A percentile compares a stretch with the other conserved stretches of the same genome.
These are phyloP conservation scores for Drosophila colorata DNA, from an alignment of 2,888 invertebrate species.

Conservation along the genomic window DNA sequence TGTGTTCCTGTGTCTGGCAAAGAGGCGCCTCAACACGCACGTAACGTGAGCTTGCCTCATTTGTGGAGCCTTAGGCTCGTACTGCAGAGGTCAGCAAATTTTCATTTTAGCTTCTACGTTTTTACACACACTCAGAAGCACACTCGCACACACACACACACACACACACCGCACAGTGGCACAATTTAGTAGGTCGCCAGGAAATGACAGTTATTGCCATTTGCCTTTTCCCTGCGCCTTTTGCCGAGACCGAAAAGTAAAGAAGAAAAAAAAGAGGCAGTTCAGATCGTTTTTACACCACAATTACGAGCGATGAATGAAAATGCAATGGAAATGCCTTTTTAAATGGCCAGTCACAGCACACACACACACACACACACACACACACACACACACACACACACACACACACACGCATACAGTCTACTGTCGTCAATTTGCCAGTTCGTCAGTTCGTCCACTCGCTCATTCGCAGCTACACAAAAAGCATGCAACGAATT, in stretches of 20 bases:
- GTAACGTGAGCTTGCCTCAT: conserved; percentile 47
- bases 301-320: conserved; percentile 77
- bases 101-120: conserved; percentile 56
- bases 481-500: conserved; percentile 31
- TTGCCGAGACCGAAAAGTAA: conserved; percentile 7
- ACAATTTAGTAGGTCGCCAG: conserved; percentile 72
- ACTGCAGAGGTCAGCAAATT: conserved; percentile 74
- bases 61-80: conserved; percentile 55
- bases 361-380: conserved; percentile 8
- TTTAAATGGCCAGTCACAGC: conserved; percentile 55
- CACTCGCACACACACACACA: conserved; percentile 11
- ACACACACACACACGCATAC: background rate
- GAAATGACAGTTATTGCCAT: conserved; percentile 76
- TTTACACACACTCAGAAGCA: conserved; percentile 28
- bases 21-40: conserved; percentile 39
- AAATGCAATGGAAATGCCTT: conserved; percentile 73
- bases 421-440: conserved; percentile 40
- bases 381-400: conserved; percentile 1
- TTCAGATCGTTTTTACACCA: conserved; percentile 66
- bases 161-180: conserved; percentile 17
- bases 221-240: conserved; percentile 45
- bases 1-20: conserved; percentile 8
- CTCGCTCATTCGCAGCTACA: conserved; percentile 8
- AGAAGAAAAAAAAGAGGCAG: conserved; percentile 3
- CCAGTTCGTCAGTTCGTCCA: conserved; percentile 50